These are phyloP conservation scores for Ethmia dodecea DNA, from an alignment of 2,888 invertebrate genomes.

Conservation along the genomic window DNA sequence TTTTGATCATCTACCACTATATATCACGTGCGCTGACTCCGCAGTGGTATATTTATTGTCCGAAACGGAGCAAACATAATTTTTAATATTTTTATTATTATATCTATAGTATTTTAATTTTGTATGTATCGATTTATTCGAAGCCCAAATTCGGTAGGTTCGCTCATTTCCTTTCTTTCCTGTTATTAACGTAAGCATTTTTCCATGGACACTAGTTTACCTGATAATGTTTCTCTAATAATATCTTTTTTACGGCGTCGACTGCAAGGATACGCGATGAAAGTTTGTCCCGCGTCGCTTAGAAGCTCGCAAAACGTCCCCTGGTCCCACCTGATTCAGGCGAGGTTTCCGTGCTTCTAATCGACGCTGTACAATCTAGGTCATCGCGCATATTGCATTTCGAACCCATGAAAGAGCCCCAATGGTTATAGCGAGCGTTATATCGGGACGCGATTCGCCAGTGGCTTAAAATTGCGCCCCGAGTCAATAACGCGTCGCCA, in stretches of 20 bases:
- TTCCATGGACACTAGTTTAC: too few species aligned
- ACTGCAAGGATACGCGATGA: neutral
- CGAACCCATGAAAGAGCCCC: too few species aligned
- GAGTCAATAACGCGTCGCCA: slow-evolving; percentile 12
- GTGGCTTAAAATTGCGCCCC: slow-evolving; percentile 15
- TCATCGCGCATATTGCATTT: too few species aligned
- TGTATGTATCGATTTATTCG: slow-evolving; percentile 3
- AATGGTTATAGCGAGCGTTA: slow-evolving; percentile 15
- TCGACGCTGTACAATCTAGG: too few species aligned
- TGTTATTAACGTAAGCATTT: neutral
- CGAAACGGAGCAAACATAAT: slow-evolving; percentile 74
- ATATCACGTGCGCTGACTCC: slow-evolving; percentile 55
- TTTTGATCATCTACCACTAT: slow-evolving; percentile 80
- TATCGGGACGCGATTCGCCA: slow-evolving; percentile 19
- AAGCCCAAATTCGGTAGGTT: neutral
- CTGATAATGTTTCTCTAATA: too few species aligned
- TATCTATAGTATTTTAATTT: slow-evolving; percentile 33
- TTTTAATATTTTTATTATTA: slow-evolving; percentile 30
- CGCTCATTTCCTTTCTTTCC: neutral
- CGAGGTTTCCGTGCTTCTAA: too few species aligned
- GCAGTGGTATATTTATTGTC: slow-evolving; percentile 59
- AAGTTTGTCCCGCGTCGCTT: neutral
- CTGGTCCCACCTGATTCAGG: too few species aligned
- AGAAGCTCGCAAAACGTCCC: too few species aligned
- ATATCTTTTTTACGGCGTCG: neutral